Base-by-base conservation (phyloP, 2,797 vertebrate genomes). In the Heliangelus exortis region DNA sequence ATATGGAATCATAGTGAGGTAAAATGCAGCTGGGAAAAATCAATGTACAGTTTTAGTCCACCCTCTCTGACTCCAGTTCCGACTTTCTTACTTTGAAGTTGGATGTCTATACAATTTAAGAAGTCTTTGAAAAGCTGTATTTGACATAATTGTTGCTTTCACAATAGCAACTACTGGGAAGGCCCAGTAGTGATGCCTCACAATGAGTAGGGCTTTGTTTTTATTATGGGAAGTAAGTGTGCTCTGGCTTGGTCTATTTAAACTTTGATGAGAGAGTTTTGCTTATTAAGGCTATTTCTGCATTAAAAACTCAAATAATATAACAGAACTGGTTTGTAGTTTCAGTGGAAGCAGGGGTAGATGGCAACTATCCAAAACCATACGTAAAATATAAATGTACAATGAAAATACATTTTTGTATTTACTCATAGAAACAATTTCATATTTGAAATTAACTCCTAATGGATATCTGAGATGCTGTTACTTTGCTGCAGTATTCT, bases 401-500 rank as follows among this genome's bases (percentile, higher is more conserved):
- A 23, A 26, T 67, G 31, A 87, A 76, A 84, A 57, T 73, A 59
- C 55, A 75, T 87, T 69, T 48, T 33, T 76, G 25, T 69, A 23
- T 87, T 89, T 87, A 74, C 50, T 81, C 13, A 58, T 5, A 39
- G 39, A 65, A 95, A 65, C 5, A 58, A 72, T 57, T 92, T 82
- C 41, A 48, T 36, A 57, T 19, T 84, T 71, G 15, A 76, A 76
- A 73, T 87, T 89, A 84, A 61, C 41, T 79, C 48, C 80, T 89
- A 68, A 43, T 47, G 77, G 29, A 13, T 68, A 21, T 31, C 36
- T 83, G 58, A 92, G 75, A 41, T 91, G 43, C 34, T 73, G 34
- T 78, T 90, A 71, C 71, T 94, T 89, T 77, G 36, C 78, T 87
- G 92, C 92, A 77, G 84, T 71, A 39, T 68, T 90, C 47, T 90